These are phyloP conservation scores for Drosophila pseudoananassae DNA, from an alignment of 1,140 invertebrate species.

Conservation along the genomic window DNA sequence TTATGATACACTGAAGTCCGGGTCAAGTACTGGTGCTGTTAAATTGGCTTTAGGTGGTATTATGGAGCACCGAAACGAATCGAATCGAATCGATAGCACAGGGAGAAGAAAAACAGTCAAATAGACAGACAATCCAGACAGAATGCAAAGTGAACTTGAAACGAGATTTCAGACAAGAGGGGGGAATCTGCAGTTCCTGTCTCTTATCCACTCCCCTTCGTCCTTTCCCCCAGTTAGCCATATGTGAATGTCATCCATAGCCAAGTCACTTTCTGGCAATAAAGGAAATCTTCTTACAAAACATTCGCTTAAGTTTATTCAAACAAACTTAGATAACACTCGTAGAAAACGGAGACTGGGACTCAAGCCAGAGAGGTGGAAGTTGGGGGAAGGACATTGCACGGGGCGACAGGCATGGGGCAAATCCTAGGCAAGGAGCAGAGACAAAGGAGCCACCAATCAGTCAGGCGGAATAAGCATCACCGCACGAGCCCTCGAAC, in stretches of 20 bases:
- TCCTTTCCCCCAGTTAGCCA: slow-evolving; percentile 24
- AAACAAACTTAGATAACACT: slow-evolving; percentile 81
- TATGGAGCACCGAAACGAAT: slow-evolving; percentile 50
- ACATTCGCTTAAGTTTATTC: slow-evolving; percentile 83
- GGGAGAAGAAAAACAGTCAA: slow-evolving; percentile 34
- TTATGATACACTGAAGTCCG: slow-evolving; percentile 69
- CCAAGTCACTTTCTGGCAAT: slow-evolving; percentile 70
- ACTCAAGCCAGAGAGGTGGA: background rate
- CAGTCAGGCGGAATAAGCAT: slow-evolving; percentile 82
- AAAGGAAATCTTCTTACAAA: slow-evolving; percentile 82
- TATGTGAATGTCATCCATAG: slow-evolving; percentile 67
- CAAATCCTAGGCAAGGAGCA: slow-evolving; percentile 44
- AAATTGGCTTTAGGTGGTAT: slow-evolving; percentile 80
- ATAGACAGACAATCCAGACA: slow-evolving; percentile 27
- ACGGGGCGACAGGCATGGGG: background rate
- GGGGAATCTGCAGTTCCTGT: slow-evolving; percentile 19
- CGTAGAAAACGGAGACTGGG: slow-evolving; percentile 20
- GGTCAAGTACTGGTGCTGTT: slow-evolving; percentile 57
- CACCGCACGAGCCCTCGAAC: slow-evolving; percentile 67
- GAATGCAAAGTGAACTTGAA: slow-evolving; percentile 63
- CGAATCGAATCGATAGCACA: slow-evolving; percentile 28
- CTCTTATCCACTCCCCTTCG: background rate
- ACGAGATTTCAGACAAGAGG: slow-evolving; percentile 18
- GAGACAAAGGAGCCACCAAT: slow-evolving; percentile 77
- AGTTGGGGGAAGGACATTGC: background rate